These are phyloP conservation scores for Incurvaria masculella DNA, from an alignment of 2,888 invertebrate species.

Conservation along the genomic window DNA sequence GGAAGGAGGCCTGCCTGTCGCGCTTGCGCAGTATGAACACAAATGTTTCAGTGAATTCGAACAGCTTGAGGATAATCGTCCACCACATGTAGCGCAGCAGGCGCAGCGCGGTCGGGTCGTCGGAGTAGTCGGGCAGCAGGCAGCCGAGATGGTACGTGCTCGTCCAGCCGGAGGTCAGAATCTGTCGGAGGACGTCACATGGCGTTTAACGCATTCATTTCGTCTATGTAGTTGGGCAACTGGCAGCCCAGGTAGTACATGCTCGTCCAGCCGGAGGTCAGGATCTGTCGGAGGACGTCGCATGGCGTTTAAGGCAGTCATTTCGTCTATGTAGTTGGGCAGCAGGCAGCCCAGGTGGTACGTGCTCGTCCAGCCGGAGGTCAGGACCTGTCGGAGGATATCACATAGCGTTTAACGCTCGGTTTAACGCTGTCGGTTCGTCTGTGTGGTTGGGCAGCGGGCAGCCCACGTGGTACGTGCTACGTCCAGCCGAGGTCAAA, in stretches of 20 bases:
- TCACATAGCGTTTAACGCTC: no score
- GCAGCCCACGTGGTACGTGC: no score
- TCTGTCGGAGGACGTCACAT: no score
- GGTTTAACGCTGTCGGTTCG: no score
- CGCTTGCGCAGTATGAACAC: conserved; percentile 72
- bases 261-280: conserved; percentile 64
- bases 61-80: conserved; percentile 60
- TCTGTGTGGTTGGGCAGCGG: no score
- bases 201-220: no score
- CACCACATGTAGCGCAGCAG: conserved; percentile 59
- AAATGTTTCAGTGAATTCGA: conserved; percentile 66
- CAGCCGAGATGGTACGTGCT: conserved; percentile 62
- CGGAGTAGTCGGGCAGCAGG: conserved; percentile 67
- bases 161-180: conserved; percentile 63
- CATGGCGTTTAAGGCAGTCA: no score
- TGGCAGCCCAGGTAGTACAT: conserved; percentile 63
- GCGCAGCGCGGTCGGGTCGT: conserved; percentile 59
- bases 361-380: conserved; percentile 63
- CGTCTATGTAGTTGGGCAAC: conserved; percentile 66
- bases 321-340: conserved; percentile 66
- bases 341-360: conserved; percentile 65
- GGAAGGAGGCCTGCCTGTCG: conserved; percentile 64
- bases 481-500: no score
- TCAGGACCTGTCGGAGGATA: conserved; percentile 61
- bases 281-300: no score